phyloP scores from a whole-genome alignment of 2,797 vertebrate genomes.

The Botia almorhae region DNA sequence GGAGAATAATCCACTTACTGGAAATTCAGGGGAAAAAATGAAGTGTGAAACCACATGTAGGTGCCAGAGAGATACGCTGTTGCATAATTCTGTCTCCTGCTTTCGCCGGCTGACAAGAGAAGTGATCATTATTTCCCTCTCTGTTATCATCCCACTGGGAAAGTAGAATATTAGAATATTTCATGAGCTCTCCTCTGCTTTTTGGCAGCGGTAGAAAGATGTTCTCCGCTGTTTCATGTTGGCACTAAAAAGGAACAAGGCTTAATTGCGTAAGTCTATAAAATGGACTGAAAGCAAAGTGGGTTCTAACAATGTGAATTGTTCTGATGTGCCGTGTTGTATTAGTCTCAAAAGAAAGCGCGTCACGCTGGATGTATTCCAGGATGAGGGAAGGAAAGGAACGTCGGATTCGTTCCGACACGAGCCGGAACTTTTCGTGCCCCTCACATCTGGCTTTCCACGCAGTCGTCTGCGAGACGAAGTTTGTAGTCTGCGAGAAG shows the following conservation, averaged over 20 bases:
- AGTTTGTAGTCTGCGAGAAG: slow-evolving; percentile 1
- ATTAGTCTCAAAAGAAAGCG: slow-evolving; percentile 45
- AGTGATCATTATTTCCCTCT: slow-evolving; percentile 63
- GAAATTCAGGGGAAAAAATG: slow-evolving; percentile 42
- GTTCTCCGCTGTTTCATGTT: slow-evolving; percentile 57
- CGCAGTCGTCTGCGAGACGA: slow-evolving; percentile 6
- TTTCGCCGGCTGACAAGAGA: slow-evolving; percentile 57
- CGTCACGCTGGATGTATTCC: slow-evolving; percentile 33
- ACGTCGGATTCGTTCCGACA: slow-evolving; percentile 43
- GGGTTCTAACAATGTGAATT: slow-evolving; percentile 50
- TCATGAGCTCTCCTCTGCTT: slow-evolving; percentile 61
- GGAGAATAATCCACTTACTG: slow-evolving; percentile 60
- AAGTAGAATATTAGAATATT: slow-evolving; percentile 62
- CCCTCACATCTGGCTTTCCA: slow-evolving; percentile 32
- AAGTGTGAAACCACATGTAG: slow-evolving; percentile 40
- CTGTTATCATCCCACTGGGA: slow-evolving; percentile 53
- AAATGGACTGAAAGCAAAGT: slow-evolving; percentile 48
- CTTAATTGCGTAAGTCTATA: slow-evolving; percentile 61
- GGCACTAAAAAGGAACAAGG: slow-evolving; percentile 55
- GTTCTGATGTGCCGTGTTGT: slow-evolving; percentile 55
- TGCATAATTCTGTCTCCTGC: slow-evolving; percentile 62
- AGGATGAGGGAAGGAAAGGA: slow-evolving; percentile 36
- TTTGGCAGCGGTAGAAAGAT: slow-evolving; percentile 54
- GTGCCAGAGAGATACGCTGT: slow-evolving; percentile 54
- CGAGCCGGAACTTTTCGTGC: slow-evolving; percentile 24